Evolutionary conservation across 64 coral and sea anemone species (phyloP).

Genomic region (Montipora foliosa): DNA sequence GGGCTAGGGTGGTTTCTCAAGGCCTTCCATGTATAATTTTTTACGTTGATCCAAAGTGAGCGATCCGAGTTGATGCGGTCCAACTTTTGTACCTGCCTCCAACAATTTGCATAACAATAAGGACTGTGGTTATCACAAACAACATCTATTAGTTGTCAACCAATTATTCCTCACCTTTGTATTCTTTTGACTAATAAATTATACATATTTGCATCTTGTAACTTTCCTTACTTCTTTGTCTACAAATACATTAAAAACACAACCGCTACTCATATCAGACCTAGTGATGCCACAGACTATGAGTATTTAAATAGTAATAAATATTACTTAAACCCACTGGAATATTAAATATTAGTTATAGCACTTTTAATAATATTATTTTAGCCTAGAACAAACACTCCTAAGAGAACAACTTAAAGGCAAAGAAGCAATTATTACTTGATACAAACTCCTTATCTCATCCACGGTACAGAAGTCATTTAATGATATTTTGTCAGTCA

Average conservation of each 20-base stretch:
- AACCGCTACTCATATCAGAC: neutral
- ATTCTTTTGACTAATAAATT: neutral
- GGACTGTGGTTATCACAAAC: too few relatives aligned
- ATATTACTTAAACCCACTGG: neutral
- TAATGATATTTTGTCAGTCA: too few relatives aligned
- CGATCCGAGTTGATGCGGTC: too few relatives aligned
- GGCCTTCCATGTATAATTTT: too few relatives aligned
- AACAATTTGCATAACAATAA: too few relatives aligned
- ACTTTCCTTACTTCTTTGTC: neutral
- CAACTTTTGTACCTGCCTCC: too few relatives aligned
- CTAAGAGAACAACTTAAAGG: neutral
- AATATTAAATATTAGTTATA: conserved; percentile 6
- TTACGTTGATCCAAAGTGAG: too few relatives aligned
- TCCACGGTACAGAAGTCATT: too few relatives aligned
- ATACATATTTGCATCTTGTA: neutral
- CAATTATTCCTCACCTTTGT: neutral
- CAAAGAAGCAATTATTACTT: neutral
- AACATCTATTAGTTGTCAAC: too few relatives aligned
- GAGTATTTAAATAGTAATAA: conserved; percentile 46
- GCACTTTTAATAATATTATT: neutral
- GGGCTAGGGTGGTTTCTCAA: too few relatives aligned
- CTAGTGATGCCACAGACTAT: neutral
- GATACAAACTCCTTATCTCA: neutral
- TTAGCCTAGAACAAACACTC: neutral
- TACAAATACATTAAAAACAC: neutral